Conservation (phyloP, 2,797 vertebrate species). For the Manis crassicaudata region DNA sequence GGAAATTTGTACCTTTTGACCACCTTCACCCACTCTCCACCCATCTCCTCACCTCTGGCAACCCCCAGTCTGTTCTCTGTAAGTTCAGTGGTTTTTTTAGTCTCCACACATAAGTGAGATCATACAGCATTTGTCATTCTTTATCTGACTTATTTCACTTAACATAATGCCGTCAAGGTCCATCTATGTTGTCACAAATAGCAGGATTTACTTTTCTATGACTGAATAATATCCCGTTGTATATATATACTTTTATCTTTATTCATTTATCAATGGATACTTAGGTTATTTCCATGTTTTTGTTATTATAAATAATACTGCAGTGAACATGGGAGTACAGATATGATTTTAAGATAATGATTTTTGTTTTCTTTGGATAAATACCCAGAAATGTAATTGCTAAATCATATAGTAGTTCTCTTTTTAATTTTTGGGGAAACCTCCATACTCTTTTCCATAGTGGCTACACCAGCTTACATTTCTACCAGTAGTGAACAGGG, state of each 20-base stretch:
- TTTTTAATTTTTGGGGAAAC: neutral
- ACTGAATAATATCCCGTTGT: neutral
- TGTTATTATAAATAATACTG: neutral
- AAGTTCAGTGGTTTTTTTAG: neutral
- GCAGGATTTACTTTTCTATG: neutral
- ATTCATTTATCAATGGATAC: neutral
- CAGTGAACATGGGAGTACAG: neutral
- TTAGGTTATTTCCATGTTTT: neutral
- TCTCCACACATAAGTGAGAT: neutral
- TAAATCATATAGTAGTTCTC: neutral
- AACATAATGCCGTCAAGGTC: neutral
- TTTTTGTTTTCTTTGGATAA: slow-evolving; percentile 21
- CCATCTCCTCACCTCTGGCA: neutral
- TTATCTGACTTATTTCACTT: neutral
- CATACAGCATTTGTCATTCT: neutral
- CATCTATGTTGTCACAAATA: neutral
- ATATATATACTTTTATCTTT: neutral
- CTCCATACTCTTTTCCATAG: neutral
- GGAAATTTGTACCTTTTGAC: neutral
- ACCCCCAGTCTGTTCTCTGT: neutral
- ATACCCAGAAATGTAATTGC: neutral
- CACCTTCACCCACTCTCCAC: neutral
- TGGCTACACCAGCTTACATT: neutral
- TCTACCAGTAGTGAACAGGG: neutral
- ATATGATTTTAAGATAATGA: neutral